A percentile compares a stretch with the other conserved stretches of the same genome.
phyloP scores from a whole-genome alignment of 2,113 vertebrate species.

The Ceyx margarethae region DNA sequence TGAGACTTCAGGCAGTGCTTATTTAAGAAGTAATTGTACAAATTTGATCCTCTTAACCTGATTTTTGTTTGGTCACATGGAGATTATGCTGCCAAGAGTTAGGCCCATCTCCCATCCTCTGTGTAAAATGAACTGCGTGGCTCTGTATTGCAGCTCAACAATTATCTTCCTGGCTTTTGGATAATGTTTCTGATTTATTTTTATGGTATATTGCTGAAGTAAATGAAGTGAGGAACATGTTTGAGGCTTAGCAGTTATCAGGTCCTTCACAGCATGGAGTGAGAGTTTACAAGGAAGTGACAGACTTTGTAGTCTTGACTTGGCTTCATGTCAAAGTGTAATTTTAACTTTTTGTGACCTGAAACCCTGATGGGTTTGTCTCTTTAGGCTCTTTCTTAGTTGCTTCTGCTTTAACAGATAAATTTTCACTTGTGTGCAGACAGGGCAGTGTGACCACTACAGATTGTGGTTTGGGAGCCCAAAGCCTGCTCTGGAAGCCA shows the following conservation, averaged over 20 bases:
- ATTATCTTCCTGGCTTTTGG: neutral
- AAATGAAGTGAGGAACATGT: neutral
- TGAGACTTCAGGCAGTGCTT: neutral
- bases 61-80: neutral
- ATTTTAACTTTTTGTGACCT: slow-evolving; percentile 32
- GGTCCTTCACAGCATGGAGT: neutral
- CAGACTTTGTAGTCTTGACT: neutral
- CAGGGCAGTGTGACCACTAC: neutral
- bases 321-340: neutral
- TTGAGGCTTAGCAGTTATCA: neutral
- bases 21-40: neutral
- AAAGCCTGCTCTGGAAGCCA: neutral
- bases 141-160: neutral
- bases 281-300: neutral
- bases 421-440: neutral
- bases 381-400: neutral
- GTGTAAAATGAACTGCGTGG: neutral
- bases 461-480: neutral
- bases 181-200: neutral
- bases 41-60: neutral
- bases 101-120: neutral
- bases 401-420: neutral
- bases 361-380: neutral
- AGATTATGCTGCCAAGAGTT: neutral
- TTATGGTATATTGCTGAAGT: neutral